Base-by-base conservation (phyloP, 1,140 invertebrate species). In the Drosophila parvula region DNA sequence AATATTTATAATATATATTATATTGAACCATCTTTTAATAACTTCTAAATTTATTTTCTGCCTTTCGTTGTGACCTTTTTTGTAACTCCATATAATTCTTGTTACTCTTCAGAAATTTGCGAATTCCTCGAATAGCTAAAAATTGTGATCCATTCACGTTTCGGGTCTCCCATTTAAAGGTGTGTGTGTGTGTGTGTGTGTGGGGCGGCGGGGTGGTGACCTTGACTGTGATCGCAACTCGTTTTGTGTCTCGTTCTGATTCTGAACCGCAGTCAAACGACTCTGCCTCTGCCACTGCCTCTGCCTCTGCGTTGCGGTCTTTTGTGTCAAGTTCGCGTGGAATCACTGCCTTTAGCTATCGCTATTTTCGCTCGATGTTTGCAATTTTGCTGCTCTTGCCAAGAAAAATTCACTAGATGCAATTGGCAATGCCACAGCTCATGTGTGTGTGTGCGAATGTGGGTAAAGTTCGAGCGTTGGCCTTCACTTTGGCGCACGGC, bases 391-490 rank as follows among this genome's bases (percentile, higher is more conserved):
- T 62, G 58, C 44, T 70, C 50, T 62, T 43, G 57, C 44, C 61
- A 56, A 64, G 45, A 64, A 61, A 55, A 57, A 44, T 5, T 44
- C 61, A 41, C 47, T 18, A 67, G 63, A 65, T 67, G 65, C 65
- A 67, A 67, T 14, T 69, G 65, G 36, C 65, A 53, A 44, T 69
- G 65, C 65, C 65, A 69, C 62, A 67, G 18, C 18, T 22, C 44
- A 22, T 16, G 57, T 67, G 44, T 65, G 43, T 48, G 32, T 28
- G 45, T 47, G 70, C 53, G 76, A 90, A 90, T 84, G 82, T 90
- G 88, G 88, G 88, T 90, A 90, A 90, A 90, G 89, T 90, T 90
- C 89, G 89, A 74, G 57, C 75, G 50, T 64, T 88, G 78, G 83
- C 89, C 89, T 90, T 90, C 83, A 83, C 63, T 79, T 88, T 77